Base-by-base conservation (phyloP, 2,888 invertebrate genomes). In the Spilarctia lutea region DNA sequence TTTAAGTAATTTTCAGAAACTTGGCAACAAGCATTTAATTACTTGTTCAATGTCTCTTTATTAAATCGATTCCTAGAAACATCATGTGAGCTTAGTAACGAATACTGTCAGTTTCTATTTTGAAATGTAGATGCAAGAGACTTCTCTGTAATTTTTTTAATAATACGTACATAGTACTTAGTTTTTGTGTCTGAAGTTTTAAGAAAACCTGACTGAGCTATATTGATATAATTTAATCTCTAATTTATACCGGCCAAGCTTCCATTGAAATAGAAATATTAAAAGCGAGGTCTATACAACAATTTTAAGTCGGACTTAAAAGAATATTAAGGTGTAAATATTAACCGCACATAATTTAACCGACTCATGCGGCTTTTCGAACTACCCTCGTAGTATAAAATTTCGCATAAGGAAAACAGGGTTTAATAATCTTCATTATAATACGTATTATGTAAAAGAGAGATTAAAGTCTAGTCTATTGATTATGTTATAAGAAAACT, bases 161-260 rank as follows among this genome's bases (percentile, higher is more conserved):
- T 48, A 48, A 20, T 20, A 63, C 30, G 63, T 30, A 27, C 27
- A 27, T 60, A 60, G 6, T 60, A 30, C 30, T 30, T 63, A 63
- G 18, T 63, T 27, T 63, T 63, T 63, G 30, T 63, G 18, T 63
- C 63, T 63, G 65, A 90, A 91, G 88, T 90, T 88, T 86, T 86
- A 89, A 91, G 87, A 87, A 90, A 91, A 93, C 93, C 93, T 93
- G 94, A 93, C 94, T 92, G 86, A 86, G 42, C 27, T 70, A 18
- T 68, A 27, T 39, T 67, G 39, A 39, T 67, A 67, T 39, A 68
- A 69, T 67, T 79, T 71, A 72, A 56, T 35, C 72, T 45, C n/a
- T 60, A 27, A 60, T 63, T 63, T 30, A 63, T 0, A 30, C 30
- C 6, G 27, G 63, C 30, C 4, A 63, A 63, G 30, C 18, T 30